Evolutionary conservation across 1,140 invertebrate genomes (phyloP), one percentile per base, ranked within the genome.

Genomic region (Alviniconcha marisindica): DNA sequence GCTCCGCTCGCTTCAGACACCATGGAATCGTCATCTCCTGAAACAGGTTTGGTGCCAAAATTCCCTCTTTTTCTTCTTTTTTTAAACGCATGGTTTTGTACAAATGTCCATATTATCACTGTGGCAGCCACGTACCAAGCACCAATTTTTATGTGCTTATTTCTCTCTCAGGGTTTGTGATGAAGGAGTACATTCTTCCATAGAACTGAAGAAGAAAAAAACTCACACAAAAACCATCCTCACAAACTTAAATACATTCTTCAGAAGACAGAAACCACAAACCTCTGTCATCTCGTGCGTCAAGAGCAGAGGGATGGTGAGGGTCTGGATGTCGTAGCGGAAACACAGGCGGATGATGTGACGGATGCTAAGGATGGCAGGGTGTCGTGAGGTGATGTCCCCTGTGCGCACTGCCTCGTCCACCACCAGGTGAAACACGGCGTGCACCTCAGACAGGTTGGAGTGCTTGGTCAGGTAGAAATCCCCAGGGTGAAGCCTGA

Each of bases 341-440:
- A 97, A 98, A 15, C 97, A 97, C 69, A 96, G 96, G 94, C 99
- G 98, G 81, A 99, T 94, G 86, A 99, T 97, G 94, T 99, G 99
- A 77, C 98, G 95, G 48, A 99, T 94, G 5, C 97, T 98, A 71
- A 99, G 94, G 84, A 99, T 98, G n/a, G 96, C 97, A 18, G 98
- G 96, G 95, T 99, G 98, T 28, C 98, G 95, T 1, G 98, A 99
- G 87, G 97, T 98, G 42, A 99, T 98, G 90, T 99, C 98, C 84
- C 95, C 96, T 94, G 94, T 90, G 5, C 91, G 88, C 0, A 94
- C 83, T 28, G 81, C 89, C 66, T 93, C 92, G 79, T 94, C 93
- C 21, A 87, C 95, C 0, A 99, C 96, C 88, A 99, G 95, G 92
- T 99, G 98, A 94, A 99, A 99, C 81, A 99, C 96, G 4, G 98